Evolutionary conservation across 2,113 vertebrate genomes (phyloP).

Genomic region (Rhynchopsitta pachyrhyncha): DNA sequence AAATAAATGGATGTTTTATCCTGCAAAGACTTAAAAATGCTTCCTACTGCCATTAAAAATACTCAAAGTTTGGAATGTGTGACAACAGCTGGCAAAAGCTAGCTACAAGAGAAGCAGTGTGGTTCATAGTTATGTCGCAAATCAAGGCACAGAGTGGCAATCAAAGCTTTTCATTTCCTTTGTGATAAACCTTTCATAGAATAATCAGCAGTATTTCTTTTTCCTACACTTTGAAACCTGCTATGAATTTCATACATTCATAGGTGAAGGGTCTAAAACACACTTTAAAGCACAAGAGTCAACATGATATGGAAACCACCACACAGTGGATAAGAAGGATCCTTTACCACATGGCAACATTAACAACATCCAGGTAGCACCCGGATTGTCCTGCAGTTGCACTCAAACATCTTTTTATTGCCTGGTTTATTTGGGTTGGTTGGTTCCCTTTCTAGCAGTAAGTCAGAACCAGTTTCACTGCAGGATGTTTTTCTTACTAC

Average conservation of each 20-base stretch:
- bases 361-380: background rate
- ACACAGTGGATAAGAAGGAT: background rate
- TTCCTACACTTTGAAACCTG: background rate
- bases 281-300: background rate
- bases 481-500: background rate
- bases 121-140: background rate
- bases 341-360: background rate
- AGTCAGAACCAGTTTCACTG: background rate
- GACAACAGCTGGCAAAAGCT: slow-evolving; percentile 32
- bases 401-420: background rate
- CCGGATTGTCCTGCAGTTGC: background rate
- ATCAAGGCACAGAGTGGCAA: background rate
- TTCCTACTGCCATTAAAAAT: slow-evolving; percentile 23
- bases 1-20: background rate
- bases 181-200: background rate
- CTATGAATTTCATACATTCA: background rate
- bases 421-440: background rate
- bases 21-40: slow-evolving; percentile 6
- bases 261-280: background rate
- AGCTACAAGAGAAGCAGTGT: background rate
- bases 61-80: slow-evolving; percentile 36
- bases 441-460: background rate
- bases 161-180: background rate
- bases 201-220: background rate
- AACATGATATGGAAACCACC: background rate